phyloP scores from a whole-genome alignment of 1,140 invertebrate genomes.

The Drosophila burlai region DNA sequence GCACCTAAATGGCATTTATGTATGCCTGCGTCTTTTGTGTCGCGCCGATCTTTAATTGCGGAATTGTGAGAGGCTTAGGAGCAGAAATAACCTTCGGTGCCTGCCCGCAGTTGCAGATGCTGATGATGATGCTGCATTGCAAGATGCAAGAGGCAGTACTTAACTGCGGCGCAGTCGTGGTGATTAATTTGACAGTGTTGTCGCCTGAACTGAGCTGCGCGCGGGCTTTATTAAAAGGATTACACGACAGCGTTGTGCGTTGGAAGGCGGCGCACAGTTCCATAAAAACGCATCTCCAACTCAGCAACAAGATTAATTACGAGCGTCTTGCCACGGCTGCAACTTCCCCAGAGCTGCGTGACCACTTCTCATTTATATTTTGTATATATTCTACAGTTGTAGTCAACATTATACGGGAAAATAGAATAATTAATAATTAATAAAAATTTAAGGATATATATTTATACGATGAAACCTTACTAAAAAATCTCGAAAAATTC shows the following conservation, averaged over 20 bases:
- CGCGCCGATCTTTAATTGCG: conserved; percentile 73
- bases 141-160: conserved; percentile 8
- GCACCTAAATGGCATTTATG: conserved; percentile 14
- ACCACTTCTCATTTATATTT: conserved; percentile 35
- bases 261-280: conserved; percentile 34
- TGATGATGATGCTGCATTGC: background rate
- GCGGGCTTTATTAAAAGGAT: conserved; percentile 79
- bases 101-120: conserved; percentile 23
- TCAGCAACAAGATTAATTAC: conserved; percentile 74
- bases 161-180: conserved; percentile 37
- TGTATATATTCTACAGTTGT: conserved; percentile 10
- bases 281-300: conserved; percentile 46
- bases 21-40: conserved; percentile 50
- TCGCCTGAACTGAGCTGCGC: conserved; percentile 64
- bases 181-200: conserved; percentile 77
- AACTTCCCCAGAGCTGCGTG: conserved; percentile 32
- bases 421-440: too few relatives aligned
- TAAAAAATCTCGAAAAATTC: background rate
- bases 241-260: conserved; percentile 58
- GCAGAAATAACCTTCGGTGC: conserved; percentile 35
- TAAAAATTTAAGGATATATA: too few relatives aligned
- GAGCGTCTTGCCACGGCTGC: conserved; percentile 47
- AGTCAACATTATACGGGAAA: background rate
- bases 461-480: too few relatives aligned
- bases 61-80: conserved; percentile 59